Evolutionary conservation across 53 echinoderm and acorn worm species (phyloP).

Genomic region (Actinopyga echinites): DNA sequence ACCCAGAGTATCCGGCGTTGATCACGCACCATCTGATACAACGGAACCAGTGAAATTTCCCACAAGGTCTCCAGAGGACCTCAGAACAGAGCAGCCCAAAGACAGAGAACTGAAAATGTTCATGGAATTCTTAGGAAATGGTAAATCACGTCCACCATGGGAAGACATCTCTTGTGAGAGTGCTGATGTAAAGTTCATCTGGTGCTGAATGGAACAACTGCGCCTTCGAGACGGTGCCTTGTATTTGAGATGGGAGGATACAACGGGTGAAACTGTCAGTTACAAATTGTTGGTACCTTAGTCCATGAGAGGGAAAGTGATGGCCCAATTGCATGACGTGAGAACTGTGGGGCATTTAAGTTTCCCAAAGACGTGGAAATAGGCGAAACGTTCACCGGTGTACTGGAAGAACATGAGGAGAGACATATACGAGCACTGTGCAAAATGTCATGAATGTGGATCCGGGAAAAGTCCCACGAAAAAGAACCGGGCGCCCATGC

Average conservation of each 20-base stretch:
- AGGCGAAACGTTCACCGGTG: constrained; percentile 11
- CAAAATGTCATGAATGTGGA: background rate
- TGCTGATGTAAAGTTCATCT: background rate
- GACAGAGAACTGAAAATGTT: constrained; percentile 8
- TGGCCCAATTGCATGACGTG: constrained; percentile 7
- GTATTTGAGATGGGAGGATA: constrained; percentile 5
- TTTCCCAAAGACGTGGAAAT: background rate
- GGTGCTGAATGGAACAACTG: background rate
- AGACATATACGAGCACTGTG: background rate
- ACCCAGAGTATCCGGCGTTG: background rate
- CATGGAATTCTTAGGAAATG: background rate
- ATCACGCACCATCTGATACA: background rate
- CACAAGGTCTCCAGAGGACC: background rate
- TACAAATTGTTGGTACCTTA: background rate
- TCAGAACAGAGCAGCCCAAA: background rate
- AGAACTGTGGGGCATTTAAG: background rate
- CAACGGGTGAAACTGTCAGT: background rate
- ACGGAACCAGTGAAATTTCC: background rate
- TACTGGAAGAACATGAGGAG: no score
- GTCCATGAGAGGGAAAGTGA: background rate
- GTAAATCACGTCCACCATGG: background rate
- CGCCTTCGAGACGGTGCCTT: background rate
- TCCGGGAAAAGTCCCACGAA: background rate
- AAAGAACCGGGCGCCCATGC: no score
- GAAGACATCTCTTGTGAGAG: background rate